Base-by-base conservation (phyloP, 2,888 invertebrate species). In the Rhamnusium bicolor region DNA sequence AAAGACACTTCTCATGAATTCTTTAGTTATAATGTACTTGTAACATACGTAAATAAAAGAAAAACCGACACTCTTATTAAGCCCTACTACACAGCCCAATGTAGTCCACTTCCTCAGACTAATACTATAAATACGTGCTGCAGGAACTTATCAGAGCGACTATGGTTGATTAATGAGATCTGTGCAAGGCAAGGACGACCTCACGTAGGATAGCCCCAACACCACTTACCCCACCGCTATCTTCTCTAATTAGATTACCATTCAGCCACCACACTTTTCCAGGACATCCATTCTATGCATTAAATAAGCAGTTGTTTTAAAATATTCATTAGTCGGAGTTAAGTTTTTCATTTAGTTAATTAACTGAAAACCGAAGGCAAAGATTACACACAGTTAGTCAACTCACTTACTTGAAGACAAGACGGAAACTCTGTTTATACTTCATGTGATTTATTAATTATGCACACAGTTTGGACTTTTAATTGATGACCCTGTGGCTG, bases 151-250 rank as follows among this genome's bases (percentile, higher is more conserved):
- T 47, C 56, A 61, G 72, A 69, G 69, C 78, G 71, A 66, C 75
- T 77, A 74, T 74, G 69, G 73, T 74, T 80, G 81, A 80, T 81
- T 81, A 81, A 80, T 80, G 79, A 79, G 79, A 76, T 78, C 79
- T 76, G 77, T 71, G 58, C 72, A 75, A 68, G 75, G 75, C 79
- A 72, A 73, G 72, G 73, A 75, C 76, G 79, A 78, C 77, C 79
- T 78, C 79, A 79, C 80, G 79, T 79, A 76, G 72, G 73, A 69
- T 66, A 60, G 73, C 76, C 76, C 63, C 76, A 78, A 75, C 76
- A 75, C 70, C 62, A 70, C 61, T 51, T 75, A 69, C 78, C 60
- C 40, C 71, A 72, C 79, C 76, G 73, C 76, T 79, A 78, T 80
- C 79, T 79, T 73, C 74, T 67, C 73, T 81, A 81, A 81, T 80